phyloP scores from a whole-genome alignment of 2,888 invertebrate genomes.

The Apotomis turbidana region DNA sequence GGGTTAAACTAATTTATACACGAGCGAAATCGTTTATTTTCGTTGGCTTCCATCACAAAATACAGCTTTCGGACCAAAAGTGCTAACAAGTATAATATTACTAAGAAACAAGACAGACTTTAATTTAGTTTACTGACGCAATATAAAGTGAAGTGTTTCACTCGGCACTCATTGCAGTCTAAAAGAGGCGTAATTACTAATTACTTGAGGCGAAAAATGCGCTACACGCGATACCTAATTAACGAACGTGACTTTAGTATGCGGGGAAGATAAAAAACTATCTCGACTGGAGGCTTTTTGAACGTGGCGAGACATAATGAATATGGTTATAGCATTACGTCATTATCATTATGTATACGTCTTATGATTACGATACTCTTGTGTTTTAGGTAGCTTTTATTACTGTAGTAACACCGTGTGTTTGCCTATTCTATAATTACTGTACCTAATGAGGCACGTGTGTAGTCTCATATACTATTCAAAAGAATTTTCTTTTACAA shows the following conservation, averaged over 20 bases:
- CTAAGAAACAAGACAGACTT: neutral
- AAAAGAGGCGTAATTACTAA: neutral
- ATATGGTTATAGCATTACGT: conserved; percentile 5
- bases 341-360: neutral
- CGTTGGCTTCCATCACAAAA: no score
- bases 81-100: no score
- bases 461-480: no score
- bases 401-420: no score
- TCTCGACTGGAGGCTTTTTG: conserved; percentile 6
- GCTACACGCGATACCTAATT: conserved; percentile 15
- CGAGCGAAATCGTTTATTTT: no score
- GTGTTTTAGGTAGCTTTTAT: no score
- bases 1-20: no score
- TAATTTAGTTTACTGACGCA: neutral
- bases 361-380: neutral
- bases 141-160: neutral
- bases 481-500: no score
- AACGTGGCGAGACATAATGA: conserved; percentile 26
- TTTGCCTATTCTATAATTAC: no score
- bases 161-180: neutral
- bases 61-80: no score
- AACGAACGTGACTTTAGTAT: conserved; percentile 20
- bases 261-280: neutral
- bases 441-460: no score
- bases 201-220: neutral